phyloP scores from a whole-genome alignment of 2,113 vertebrate genomes.

The Zosterops lateralis region DNA sequence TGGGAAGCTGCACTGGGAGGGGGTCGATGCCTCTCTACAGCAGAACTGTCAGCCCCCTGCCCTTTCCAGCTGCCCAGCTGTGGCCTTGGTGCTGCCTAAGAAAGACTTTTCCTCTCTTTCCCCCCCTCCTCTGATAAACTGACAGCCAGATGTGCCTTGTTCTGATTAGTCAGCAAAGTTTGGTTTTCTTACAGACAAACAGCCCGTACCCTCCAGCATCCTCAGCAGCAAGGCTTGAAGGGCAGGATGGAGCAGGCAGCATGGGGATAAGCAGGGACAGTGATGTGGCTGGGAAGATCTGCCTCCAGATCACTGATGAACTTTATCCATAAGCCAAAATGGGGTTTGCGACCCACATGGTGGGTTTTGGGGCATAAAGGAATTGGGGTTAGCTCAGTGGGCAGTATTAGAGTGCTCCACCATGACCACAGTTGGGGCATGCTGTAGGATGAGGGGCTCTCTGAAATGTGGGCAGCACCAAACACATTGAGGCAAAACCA shows the following conservation, averaged over 20 bases:
- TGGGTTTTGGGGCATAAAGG: not conserved
- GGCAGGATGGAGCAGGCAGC: not conserved
- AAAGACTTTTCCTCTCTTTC: not conserved
- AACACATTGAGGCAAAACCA: rapidly evolving
- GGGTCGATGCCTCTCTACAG: not conserved
- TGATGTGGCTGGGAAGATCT: not conserved
- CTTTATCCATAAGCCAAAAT: not conserved
- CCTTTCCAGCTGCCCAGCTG: not conserved
- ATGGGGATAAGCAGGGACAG: not conserved
- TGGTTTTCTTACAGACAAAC: not conserved
- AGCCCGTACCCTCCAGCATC: not conserved
- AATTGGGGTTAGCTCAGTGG: not conserved
- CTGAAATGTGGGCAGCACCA: not conserved
- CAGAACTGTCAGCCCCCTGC: not conserved
- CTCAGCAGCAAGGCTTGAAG: not conserved
- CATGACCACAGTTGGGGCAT: rapidly evolving
- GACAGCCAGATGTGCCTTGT: not conserved
- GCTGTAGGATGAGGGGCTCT: not conserved
- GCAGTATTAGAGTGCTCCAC: not conserved
- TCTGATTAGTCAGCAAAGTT: constrained; percentile 39
- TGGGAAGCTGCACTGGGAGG: not conserved
- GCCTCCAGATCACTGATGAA: not conserved
- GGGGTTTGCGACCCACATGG: rapidly evolving
- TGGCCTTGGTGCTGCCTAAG: not conserved
- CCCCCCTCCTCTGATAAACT: not conserved